These are phyloP conservation scores for Eueides isabella DNA, from an alignment of 1,140 invertebrate genomes.

Conservation along the genomic window DNA sequence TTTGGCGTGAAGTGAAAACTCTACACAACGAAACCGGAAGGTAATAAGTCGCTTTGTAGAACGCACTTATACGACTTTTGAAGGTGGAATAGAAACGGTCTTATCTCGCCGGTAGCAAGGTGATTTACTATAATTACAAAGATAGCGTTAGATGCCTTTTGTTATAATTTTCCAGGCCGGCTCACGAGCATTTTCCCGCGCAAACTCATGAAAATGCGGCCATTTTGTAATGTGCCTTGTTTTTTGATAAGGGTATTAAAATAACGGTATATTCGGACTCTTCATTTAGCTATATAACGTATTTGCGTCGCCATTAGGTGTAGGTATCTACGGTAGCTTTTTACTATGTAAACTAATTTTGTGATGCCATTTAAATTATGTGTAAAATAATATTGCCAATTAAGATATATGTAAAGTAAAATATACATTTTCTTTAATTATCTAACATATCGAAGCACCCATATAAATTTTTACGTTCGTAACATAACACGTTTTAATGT, in stretches of 20 bases:
- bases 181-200: slow-evolving; percentile 74
- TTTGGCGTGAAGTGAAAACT: slow-evolving; percentile 43
- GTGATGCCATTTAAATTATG: slow-evolving; percentile 68
- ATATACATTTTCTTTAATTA: neutral
- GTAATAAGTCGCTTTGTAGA: slow-evolving; percentile 54
- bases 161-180: slow-evolving; percentile 81
- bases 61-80: slow-evolving; percentile 62
- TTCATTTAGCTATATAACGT: slow-evolving; percentile 64
- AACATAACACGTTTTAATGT: slow-evolving; percentile 4
- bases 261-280: slow-evolving; percentile 72
- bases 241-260: slow-evolving; percentile 82
- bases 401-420: neutral
- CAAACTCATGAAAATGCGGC: slow-evolving; percentile 77
- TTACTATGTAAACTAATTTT: slow-evolving; percentile 75
- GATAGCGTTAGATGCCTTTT: slow-evolving; percentile 82
- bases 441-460: neutral
- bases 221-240: slow-evolving; percentile 81
- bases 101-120: slow-evolving; percentile 81
- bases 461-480: neutral
- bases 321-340: slow-evolving; percentile 65
- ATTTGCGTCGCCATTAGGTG: slow-evolving; percentile 59
- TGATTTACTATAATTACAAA: slow-evolving; percentile 84
- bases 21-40: slow-evolving; percentile 51
- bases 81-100: slow-evolving; percentile 54
- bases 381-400: slow-evolving; percentile 10